Evolutionary conservation across 2,888 invertebrate genomes (phyloP), one percentile per base, ranked within the genome.

Genomic region (Callyntrura sp.): DNA sequence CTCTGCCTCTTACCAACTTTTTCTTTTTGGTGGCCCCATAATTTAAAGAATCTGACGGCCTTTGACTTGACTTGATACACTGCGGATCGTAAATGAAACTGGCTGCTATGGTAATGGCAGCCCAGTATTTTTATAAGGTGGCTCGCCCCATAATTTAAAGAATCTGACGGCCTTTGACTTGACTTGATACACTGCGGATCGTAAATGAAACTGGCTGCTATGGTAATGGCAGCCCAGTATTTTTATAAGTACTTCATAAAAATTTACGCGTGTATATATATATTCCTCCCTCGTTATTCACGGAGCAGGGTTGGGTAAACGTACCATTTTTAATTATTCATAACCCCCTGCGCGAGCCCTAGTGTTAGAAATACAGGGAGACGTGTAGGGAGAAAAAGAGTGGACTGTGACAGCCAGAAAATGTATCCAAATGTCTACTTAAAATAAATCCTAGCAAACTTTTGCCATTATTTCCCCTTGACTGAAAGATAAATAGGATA

Each of bases 291-390:
- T 6, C 35, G 6, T 6, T 35, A 35, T 79, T 78, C 79, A 20
- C n/a, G 28, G 35, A n/a, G n/a, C n/a, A n/a, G 35, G 35, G 35
- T 35, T 35, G 35, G 35, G 62, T 79, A 79, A 73, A 17, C 23
- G 68, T 62, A 88, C 68, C 78, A 85, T 85, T 90, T 90, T 90
- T 90, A 90, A 90, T 90, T 90, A 90, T 90, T 90, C 90, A 85
- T 85, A 85, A 85, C 90, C 90, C 73, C 78, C 79, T 73, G 62
- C 82, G 28, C 45, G n/a, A 70, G 17, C n/a, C 14, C 14, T 23
- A 25, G 14, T 2, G 6, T 9, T 68, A 35, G 2, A 17, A 11
- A 62, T 23, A 81, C 35, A 35, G 35, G 35, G 35, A 35, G 35
- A 6, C 2, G 35, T 4, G 2, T 35, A 35, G 35, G 35, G 3